Evolutionary conservation across 2,888 invertebrate genomes (phyloP).

Genomic region (Polia nebulosa): DNA sequence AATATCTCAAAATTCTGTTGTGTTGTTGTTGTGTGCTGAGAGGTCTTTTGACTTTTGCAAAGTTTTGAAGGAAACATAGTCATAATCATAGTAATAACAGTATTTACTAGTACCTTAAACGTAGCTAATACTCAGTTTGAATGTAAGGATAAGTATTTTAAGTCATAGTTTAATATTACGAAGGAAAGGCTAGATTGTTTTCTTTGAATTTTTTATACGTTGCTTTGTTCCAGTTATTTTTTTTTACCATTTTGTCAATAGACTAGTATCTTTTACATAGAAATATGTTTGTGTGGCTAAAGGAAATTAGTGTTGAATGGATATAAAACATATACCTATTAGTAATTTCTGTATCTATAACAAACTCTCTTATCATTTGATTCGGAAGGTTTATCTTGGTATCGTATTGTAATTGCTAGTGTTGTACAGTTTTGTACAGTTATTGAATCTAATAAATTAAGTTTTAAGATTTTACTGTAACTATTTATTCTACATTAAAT

Average conservation of each 20-base stretch:
- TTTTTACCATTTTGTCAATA: slow-evolving; percentile 1
- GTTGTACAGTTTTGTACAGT: slow-evolving; percentile 88
- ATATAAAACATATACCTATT: slow-evolving; percentile 2
- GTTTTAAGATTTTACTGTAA: slow-evolving; percentile 79
- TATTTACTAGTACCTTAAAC: slow-evolving; percentile 79
- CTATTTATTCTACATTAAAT: slow-evolving; percentile 83
- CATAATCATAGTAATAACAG: slow-evolving; percentile 68
- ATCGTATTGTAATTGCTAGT: slow-evolving; percentile 58
- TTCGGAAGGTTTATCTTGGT: slow-evolving; percentile 48
- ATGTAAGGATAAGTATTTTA: slow-evolving; percentile 54
- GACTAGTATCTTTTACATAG: not conserved
- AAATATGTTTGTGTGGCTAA: slow-evolving; percentile 4
- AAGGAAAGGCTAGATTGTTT: slow-evolving; percentile 31
- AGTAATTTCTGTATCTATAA: slow-evolving; percentile 7
- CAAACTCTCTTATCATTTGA: slow-evolving; percentile 23
- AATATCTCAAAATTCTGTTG: not conserved
- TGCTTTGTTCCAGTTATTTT: slow-evolving; percentile 5
- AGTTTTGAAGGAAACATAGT: slow-evolving; percentile 33
- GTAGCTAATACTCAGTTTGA: slow-evolving; percentile 77
- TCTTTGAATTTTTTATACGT: slow-evolving; percentile 25
- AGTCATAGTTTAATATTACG: slow-evolving; percentile 27
- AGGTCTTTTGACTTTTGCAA: slow-evolving; percentile 36
- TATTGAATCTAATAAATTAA: slow-evolving; percentile 85
- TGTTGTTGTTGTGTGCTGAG: slow-evolving; percentile 1
- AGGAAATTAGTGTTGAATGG: slow-evolving; percentile 22